Base-by-base conservation (phyloP, 2,888 invertebrate genomes). In the Perithous albicinctus region DNA sequence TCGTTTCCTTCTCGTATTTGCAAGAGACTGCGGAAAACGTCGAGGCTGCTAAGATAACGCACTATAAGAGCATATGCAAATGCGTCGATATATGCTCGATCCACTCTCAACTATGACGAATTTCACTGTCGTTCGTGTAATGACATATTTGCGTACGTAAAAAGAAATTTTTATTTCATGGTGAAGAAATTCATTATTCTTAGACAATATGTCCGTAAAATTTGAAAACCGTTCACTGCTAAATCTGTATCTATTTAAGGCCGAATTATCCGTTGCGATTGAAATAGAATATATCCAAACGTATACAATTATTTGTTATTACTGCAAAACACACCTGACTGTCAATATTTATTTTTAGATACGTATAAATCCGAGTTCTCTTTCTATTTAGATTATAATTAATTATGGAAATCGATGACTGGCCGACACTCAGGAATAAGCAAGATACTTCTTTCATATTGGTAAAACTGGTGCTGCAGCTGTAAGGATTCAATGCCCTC, bases 401-500 rank as follows among this genome's bases (percentile, higher is more conserved):
- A 35, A 35, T 48, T 35, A 35, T 35, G 32, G 5, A 51, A 54
- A 35, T 35, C 38, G 38, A 38, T 38, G 38, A 18, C 23, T n/a
- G 38, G 38, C 23, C 23, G 18, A 20, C 20, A 23, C 41, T 18
- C 15, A 12, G 12, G 56, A n/a, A 43, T 10, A 59, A 38, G 18
- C 18, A 15, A 23, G 48, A n/a, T n/a, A n/a, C 23, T 63, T 61
- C 43, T 32, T 7, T 18, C 15, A 59, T 35, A 59, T 59, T 15
- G 51, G 8, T 32, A 5, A 3, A 56, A 26, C 29, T 8, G 12
- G 26, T 18, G 70, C 5, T 59, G 18, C 26, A 32, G 41, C 48
- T 41, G 56, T 54, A 74, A 69, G 41, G 63, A 70, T 70, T 41
- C 63, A 72, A 78, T 64, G 74, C 54, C 41, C 48, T 82, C 86